These are phyloP conservation scores for Agrochola circellaris DNA, from an alignment of 2,888 invertebrate genomes.

Conservation along the genomic window DNA sequence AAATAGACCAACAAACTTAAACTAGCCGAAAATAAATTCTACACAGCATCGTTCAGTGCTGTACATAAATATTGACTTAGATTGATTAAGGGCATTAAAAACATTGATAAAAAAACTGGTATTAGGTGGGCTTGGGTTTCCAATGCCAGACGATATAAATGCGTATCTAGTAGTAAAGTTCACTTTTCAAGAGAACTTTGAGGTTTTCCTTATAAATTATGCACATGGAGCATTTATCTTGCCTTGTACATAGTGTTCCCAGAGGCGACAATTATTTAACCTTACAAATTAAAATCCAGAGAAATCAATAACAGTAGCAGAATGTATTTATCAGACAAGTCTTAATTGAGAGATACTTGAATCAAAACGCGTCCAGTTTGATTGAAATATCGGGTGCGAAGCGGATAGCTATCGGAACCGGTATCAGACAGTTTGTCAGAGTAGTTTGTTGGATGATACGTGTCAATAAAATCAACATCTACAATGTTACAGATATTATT, in stretches of 20 bases:
- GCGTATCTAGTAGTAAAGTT: slow-evolving; percentile 7
- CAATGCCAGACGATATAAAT: slow-evolving; percentile 28
- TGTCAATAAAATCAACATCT: slow-evolving; percentile 5
- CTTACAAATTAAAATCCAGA: slow-evolving; percentile 22
- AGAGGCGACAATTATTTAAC: slow-evolving; percentile 17
- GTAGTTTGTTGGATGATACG: slow-evolving; percentile 25
- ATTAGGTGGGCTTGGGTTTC: slow-evolving; percentile 12
- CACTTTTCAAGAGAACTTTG: slow-evolving; percentile 28
- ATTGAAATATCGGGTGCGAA: slow-evolving; percentile 43
- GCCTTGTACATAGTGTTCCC: background rate
- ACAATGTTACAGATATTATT: background rate
- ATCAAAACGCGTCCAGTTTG: slow-evolving; percentile 49
- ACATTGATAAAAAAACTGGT: slow-evolving; percentile 6
- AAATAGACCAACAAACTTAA: background rate
- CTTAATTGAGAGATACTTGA: slow-evolving; percentile 47
- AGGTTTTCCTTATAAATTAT: slow-evolving; percentile 40
- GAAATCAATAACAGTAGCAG: slow-evolving; percentile 15
- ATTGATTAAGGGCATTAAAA: background rate
- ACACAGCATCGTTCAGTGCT: background rate
- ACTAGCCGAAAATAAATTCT: background rate
- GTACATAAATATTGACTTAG: background rate
- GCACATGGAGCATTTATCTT: slow-evolving; percentile 24
- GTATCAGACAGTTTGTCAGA: slow-evolving; percentile 26
- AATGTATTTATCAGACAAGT: slow-evolving; percentile 3
- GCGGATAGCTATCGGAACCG: slow-evolving; percentile 43